Base-by-base conservation (phyloP, 2,113 vertebrate species). In the Steatornis caripensis region DNA sequence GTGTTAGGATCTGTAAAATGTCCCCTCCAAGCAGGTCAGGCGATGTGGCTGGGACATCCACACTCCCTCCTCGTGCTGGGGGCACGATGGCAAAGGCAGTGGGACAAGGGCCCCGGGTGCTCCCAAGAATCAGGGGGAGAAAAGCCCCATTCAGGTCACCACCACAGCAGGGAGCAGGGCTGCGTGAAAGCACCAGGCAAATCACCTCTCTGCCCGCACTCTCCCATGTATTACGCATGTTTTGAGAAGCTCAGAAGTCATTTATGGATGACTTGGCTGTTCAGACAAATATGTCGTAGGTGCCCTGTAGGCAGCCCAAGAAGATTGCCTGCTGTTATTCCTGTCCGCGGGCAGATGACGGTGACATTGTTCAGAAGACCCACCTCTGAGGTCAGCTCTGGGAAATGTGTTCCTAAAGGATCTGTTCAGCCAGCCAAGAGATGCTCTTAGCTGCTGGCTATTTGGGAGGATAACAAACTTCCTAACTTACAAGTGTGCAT, bases 1-100 rank as follows among this genome's bases (percentile, higher is more conserved):
- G 20, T 2, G 1, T 29, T 34, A 64, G 3, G 9, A 77, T n/a
- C 41, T 75, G n/a, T 58, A 21, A 58, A 91, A 89, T 16, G 29
- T 57, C 11, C 32, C 21, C 9, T 20, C 54, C 0, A 0, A 77
- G 60, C 48, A 80, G 53, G 26, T 62, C 20, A 41, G 37, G 26
- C 60, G 55, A 17, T 2, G 1, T 1, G 4, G 12, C 41, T 37
- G 62, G 51, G 55, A 66, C 27, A 65, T 7, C 30, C 13, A 26
- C 3, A 4, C 20, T 68, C 37, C 11, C 17, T 54, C 12, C 18
- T 57, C 7, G 2, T n/a, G 13, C 45, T 62, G 41, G 34, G 27
- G 14, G 19, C 23, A 18, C 1, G 3, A 39, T 0, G 2, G 14
- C 1, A 0, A 53, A 72, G 34, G 15, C 15, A 87, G 5, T 0